These are phyloP conservation scores for Noctua comes DNA, from an alignment of 2,888 invertebrate species.

Conservation along the genomic window DNA sequence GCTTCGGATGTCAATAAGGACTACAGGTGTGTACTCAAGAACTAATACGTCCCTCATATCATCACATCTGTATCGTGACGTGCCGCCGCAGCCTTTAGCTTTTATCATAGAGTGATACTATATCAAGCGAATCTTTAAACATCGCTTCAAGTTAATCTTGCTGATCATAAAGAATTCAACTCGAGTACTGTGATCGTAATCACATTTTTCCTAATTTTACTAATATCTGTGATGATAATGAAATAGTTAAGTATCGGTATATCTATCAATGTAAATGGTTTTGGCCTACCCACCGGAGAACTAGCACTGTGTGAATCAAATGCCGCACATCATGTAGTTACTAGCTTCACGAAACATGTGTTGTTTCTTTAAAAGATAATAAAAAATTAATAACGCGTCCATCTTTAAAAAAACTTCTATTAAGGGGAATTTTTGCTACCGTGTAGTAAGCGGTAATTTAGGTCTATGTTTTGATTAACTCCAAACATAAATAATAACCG, in stretches of 20 bases:
- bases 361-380: conserved; percentile 55
- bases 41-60: conserved; percentile 76
- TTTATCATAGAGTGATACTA: conserved; percentile 74
- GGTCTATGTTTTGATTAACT: conserved; percentile 44
- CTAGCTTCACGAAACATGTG: conserved; percentile 72
- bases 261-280: conserved; percentile 75
- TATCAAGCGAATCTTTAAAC: conserved; percentile 68
- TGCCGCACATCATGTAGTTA: conserved; percentile 64
- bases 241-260: conserved; percentile 80
- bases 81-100: conserved; percentile 67
- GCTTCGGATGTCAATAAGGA: conserved; percentile 89
- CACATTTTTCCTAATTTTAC: conserved; percentile 85
- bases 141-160: conserved; percentile 75
- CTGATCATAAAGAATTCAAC: conserved; percentile 74
- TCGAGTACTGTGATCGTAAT: conserved; percentile 80
- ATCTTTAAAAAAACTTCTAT: conserved; percentile 38
- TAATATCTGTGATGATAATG: conserved; percentile 88
- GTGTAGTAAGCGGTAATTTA: conserved; percentile 44
- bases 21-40: conserved; percentile 90
- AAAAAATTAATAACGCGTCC: conserved; percentile 53
- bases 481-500: conserved; percentile 40
- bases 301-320: conserved; percentile 68
- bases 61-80: conserved; percentile 68
- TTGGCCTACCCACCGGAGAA: conserved; percentile 85
- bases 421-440: conserved; percentile 44